phyloP scores from a whole-genome alignment of 2,797 vertebrate genomes.

The Melanogrammus aeglefinus region DNA sequence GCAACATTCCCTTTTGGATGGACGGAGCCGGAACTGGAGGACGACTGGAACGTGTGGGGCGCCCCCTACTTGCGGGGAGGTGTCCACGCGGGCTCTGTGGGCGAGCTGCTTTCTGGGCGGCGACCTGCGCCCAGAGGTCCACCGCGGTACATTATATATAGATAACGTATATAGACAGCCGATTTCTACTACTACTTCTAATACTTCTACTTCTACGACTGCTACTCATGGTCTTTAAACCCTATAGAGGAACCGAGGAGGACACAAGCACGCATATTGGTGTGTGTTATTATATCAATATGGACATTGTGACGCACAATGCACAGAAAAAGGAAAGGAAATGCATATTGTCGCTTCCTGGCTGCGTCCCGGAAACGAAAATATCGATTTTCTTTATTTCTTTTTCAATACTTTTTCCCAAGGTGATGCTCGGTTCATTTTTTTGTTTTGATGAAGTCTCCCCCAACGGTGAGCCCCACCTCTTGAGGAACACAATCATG shows the following conservation, averaged over 20 bases:
- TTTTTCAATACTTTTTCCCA: not conserved
- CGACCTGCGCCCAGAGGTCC: constrained; percentile 9
- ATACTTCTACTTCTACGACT: constrained; percentile 11
- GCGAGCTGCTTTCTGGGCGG: constrained; percentile 43
- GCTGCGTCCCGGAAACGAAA: too few species aligned
- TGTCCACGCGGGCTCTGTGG: constrained; percentile 19
- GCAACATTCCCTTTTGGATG: not conserved
- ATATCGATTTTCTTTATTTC: not conserved
- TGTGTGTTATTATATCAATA: not conserved
- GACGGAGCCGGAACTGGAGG: not conserved
- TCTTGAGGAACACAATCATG: too few species aligned
- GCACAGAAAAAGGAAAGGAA: too few species aligned
- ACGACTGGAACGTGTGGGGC: not conserved
- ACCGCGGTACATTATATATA: constrained; percentile 39
- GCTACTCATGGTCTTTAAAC: not conserved
- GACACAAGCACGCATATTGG: not conserved
- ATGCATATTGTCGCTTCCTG: too few species aligned
- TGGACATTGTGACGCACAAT: not conserved
- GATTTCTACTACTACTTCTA: constrained; percentile 34
- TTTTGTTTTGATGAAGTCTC: not conserved
- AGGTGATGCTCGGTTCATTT: not conserved
- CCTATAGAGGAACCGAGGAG: not conserved
- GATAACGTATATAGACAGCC: constrained; percentile 40
- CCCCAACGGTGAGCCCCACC: too few species aligned
- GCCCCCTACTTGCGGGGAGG: not conserved